Evolutionary conservation across 2,113 vertebrate species (phyloP).

Genomic region (Mola mola): DNA sequence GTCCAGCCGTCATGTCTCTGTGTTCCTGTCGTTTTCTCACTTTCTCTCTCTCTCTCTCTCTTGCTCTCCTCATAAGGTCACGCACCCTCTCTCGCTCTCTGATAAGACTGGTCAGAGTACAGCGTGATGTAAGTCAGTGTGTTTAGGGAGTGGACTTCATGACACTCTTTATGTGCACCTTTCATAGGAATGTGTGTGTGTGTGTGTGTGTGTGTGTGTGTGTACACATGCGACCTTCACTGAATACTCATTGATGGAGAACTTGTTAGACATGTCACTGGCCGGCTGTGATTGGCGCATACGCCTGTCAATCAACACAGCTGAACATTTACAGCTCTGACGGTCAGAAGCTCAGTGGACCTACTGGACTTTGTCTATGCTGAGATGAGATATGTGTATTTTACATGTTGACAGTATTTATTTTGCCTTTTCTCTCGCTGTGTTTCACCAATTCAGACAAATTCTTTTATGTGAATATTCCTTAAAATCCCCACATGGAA

Average conservation of each 20-base stretch:
- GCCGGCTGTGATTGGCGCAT: conserved; percentile 4
- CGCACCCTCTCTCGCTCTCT: conserved; percentile 8
- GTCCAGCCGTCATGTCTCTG: conserved; percentile 30
- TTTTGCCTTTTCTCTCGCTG: no score
- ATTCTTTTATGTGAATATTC: no score
- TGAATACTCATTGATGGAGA: not conserved
- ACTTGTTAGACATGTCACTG: not conserved
- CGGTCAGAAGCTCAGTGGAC: no score
- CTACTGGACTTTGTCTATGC: no score
- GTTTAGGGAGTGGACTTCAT: conserved; percentile 51
- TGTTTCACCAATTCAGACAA: no score
- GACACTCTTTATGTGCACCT: not conserved
- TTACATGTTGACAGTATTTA: no score
- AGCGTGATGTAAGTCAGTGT: conserved; percentile 46
- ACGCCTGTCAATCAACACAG: not conserved
- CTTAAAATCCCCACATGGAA: no score
- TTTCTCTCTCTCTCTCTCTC: not conserved
- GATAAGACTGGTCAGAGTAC: conserved; percentile 69
- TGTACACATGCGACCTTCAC: not conserved
- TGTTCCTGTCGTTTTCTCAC: conserved; percentile 3
- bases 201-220: not conserved
- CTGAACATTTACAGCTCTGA: not conserved
- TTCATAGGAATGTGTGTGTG: conserved; percentile 33
- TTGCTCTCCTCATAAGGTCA: not conserved
- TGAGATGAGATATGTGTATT: no score